phyloP scores from a whole-genome alignment of 2,888 invertebrate genomes.

The Caenorhabditis japonica region DNA sequence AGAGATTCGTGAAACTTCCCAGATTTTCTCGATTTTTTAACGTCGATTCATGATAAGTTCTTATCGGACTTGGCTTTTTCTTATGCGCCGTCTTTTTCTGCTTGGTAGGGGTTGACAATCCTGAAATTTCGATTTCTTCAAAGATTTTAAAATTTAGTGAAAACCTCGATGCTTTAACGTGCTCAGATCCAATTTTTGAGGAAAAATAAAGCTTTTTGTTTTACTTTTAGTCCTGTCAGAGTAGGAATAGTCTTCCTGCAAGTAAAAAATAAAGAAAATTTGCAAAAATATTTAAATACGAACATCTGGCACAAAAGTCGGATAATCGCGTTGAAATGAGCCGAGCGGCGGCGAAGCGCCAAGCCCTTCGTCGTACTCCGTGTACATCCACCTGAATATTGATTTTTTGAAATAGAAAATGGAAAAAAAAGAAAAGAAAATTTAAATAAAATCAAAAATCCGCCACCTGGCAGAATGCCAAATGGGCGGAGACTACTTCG shows the following conservation, averaged over 20 bases:
- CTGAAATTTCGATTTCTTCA: background rate
- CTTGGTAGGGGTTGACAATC: background rate
- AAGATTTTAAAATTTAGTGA: background rate
- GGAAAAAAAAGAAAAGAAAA: no score
- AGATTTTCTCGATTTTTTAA: background rate
- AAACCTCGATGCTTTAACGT: background rate
- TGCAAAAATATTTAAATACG: background rate
- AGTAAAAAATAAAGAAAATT: background rate
- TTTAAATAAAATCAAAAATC: constrained; percentile 20
- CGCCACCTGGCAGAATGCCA: constrained; percentile 45
- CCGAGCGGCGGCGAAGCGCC: constrained; percentile 21
- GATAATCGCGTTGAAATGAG: constrained; percentile 17
- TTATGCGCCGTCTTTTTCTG: background rate
- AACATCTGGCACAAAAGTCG: constrained; percentile 31
- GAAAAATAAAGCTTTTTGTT: constrained; percentile 16
- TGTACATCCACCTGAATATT: constrained; percentile 18
- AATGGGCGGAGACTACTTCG: background rate
- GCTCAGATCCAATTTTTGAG: constrained; percentile 41
- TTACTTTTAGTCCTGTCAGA: background rate
- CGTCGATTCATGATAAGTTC: constrained; percentile 1
- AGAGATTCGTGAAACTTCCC: constrained; percentile 1
- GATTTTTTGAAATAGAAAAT: no score
- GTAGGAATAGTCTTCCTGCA: constrained; percentile 8
- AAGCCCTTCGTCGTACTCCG: constrained; percentile 42
- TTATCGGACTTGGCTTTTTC: constrained; percentile 43